A percentile compares a stretch with the other conserved stretches of the same genome.
Conservation (phyloP, 2,113 vertebrate species). For the Nestor notabilis region DNA sequence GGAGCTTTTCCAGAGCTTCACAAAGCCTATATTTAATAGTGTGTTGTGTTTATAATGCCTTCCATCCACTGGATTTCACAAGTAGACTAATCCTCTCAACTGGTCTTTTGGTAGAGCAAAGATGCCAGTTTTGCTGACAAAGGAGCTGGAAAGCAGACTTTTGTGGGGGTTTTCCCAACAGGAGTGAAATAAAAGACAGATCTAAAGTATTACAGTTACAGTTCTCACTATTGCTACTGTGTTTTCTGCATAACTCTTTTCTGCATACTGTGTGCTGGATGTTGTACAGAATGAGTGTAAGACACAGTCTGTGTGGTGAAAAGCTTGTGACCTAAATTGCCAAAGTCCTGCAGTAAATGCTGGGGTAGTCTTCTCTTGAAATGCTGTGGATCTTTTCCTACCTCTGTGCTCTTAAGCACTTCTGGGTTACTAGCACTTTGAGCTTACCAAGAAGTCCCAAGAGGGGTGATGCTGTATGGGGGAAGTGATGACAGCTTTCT, state of each 20-base stretch:
- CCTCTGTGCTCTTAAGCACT: background rate
- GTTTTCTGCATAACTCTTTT: background rate
- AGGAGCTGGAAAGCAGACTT: background rate
- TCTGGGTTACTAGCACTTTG: background rate
- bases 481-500: background rate
- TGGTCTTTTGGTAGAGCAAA: slow-evolving; percentile 23
- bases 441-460: background rate
- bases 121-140: slow-evolving; percentile 27
- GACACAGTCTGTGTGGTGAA: background rate
- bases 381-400: background rate
- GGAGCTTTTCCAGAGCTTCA: slow-evolving; percentile 52
- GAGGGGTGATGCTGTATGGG: background rate
- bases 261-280: background rate
- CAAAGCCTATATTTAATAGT: slow-evolving; percentile 59
- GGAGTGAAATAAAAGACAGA: background rate
- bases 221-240: background rate
- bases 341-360: background rate
- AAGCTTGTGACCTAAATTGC: background rate
- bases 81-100: slow-evolving; percentile 57
- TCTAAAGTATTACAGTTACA: background rate
- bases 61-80: slow-evolving; percentile 51
- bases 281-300: background rate
- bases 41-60: slow-evolving; percentile 51
- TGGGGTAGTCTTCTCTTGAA: background rate
- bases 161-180: background rate